Base-by-base conservation (phyloP, 2,113 vertebrate genomes). In the Cricetomys ansorgei region DNA sequence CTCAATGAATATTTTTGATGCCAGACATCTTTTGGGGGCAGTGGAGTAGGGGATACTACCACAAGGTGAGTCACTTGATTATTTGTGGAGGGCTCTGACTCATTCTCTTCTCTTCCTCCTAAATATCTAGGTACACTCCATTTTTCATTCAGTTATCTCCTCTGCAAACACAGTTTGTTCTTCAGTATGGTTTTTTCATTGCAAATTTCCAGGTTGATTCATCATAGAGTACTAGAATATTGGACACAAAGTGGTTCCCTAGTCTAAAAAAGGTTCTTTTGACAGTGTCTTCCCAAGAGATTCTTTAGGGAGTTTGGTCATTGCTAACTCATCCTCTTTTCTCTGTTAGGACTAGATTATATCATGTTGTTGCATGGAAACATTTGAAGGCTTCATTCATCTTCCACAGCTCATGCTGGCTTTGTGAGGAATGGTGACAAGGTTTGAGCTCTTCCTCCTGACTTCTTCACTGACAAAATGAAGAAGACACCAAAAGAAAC, bases 401-500 rank as follows among this genome's bases (percentile, higher is more conserved):
- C 76, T 94, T 27, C 43, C 40, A 34, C 45, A 64, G 8, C 62
- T 87, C 81, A 91, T 27, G 2, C 25, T 43, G 45, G n/a, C 62
- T 77, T 93, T 84, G 6, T 31, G 19, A 55, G 4, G 45, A 37
- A 19, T 27, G 53, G 57, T 34, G 69, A 86, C 27, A 59, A 53
- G 50, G 7, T 69, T 43, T 62, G 86, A 76, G 85, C 65, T 94
- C 69, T 31, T 73, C 10, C 75, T 96, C 64, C 77, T 92, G 50
- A 65, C 73, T 53, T n/a, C n/a, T n/a, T n/a, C n/a, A n/a, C n/a
- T n/a, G n/a, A n/a, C n/a, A n/a, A n/a, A 29, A 34, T 59, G 1
- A 19, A 81, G 19, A 76, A 13, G 70, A 96, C 96, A 96, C 72
- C 91, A 96, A 92, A 83, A 97, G 98, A 96, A 91, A 81, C 55